phyloP scores from a whole-genome alignment of 2,888 invertebrate genomes.

The Limnephilus rhombicus region DNA sequence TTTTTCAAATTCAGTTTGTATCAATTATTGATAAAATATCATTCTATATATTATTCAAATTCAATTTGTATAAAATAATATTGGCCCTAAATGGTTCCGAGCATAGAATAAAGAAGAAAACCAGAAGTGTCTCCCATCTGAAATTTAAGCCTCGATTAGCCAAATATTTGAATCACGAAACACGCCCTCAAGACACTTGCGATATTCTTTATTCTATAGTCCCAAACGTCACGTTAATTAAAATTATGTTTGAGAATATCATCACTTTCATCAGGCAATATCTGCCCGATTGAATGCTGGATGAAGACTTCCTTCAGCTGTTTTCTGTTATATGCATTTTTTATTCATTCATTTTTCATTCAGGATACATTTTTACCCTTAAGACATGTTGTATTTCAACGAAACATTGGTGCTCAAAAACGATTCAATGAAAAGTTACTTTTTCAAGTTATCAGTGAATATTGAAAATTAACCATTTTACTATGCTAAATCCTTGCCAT shows the following conservation, averaged over 20 bases:
- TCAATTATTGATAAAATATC: no score
- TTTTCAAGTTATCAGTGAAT: not conserved
- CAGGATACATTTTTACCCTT: not conserved
- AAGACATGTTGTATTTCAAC: not conserved
- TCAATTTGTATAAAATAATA: no score
- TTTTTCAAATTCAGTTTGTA: no score
- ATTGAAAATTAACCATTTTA: not conserved
- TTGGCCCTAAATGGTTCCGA: no score
- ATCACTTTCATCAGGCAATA: not conserved
- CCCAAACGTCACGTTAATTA: not conserved
- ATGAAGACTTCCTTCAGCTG: not conserved
- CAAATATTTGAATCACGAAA: no score
- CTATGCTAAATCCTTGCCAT: not conserved
- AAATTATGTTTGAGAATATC: not conserved
- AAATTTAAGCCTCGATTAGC: no score
- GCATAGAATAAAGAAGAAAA: no score
- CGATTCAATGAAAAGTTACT: not conserved
- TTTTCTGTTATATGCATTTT: not conserved
- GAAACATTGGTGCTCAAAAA: not conserved
- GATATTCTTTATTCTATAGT: not conserved
- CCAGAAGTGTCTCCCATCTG: no score
- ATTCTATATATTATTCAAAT: no score
- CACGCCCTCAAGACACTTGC: no score
- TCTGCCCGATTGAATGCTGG: not conserved
- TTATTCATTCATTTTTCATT: no score